A percentile compares a stretch with the other conserved stretches of the same genome.
These are phyloP conservation scores for Morpho deidamia DNA, from an alignment of 2,888 invertebrate species.

Conservation along the genomic window DNA sequence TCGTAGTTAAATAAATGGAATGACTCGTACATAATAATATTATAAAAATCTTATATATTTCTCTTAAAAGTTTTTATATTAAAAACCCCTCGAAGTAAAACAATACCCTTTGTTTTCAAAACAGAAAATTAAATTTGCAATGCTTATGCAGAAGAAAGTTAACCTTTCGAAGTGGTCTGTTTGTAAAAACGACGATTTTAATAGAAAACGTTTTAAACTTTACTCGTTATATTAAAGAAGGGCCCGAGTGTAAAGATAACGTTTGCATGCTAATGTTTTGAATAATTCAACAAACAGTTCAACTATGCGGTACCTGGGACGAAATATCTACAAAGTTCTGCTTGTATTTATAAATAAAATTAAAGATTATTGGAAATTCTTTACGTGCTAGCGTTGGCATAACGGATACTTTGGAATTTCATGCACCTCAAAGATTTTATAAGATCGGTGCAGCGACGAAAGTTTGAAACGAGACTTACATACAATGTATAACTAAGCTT, in stretches of 20 bases:
- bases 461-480: slow-evolving; percentile 5
- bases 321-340: slow-evolving; percentile 14
- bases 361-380: slow-evolving; percentile 17
- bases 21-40: too few species aligned
- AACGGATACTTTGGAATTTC: slow-evolving; percentile 11
- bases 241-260: slow-evolving; percentile 57
- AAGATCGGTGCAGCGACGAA: slow-evolving; percentile 5
- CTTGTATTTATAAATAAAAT: slow-evolving; percentile 24
- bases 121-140: too few species aligned
- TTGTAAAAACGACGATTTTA: too few species aligned
- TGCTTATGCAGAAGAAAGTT: too few species aligned
- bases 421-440: slow-evolving; percentile 3
- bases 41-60: too few species aligned
- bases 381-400: background rate
- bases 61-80: too few species aligned
- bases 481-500: background rate
- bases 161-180: too few species aligned
- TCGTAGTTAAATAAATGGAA: too few species aligned
- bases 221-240: too few species aligned
- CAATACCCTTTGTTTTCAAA: too few species aligned
- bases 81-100: too few species aligned
- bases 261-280: slow-evolving; percentile 41
- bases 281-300: slow-evolving; percentile 42
- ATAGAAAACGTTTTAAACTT: too few species aligned
- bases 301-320: slow-evolving; percentile 4